Evolutionary conservation across 1,140 invertebrate species (phyloP), one percentile per base, ranked within the genome.

Genomic region (Sitophilus oryzae): DNA sequence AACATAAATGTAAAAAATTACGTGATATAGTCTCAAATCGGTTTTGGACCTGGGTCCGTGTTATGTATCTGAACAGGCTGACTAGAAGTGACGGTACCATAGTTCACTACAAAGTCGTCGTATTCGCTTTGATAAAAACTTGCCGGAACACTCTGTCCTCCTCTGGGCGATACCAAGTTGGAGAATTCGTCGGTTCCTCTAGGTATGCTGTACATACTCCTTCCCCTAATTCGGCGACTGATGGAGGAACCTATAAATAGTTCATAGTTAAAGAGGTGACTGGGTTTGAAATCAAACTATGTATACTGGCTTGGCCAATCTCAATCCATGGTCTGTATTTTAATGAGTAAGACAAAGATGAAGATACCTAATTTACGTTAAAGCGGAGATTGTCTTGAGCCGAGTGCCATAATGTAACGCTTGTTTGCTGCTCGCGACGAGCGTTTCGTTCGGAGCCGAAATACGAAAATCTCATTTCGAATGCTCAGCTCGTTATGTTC

Each of bases 211-310:
- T 87, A 88, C 65, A 79, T 81, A 46, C 78, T 81, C 49, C 84
- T 82, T 34, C 85, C 85, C 51, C 85, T 78, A 55, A 88, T 80
- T 51, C 83, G 74, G 44, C 86, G 76, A 66, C 84, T 88, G 50
- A 88, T 76, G 2, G 85, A 85, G 53, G 84, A 86, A 60, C 77
- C 79, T 79, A 61, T 54, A 62, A 59, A 53, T 11, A n/a, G 14
- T 47, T 47, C 5, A 18, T 15, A 6, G 30, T 8, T 9, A 35
- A 8, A 8, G 21, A 8, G 43, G 21, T 22, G 23, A 18, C 14
- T 14, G 5, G n/a, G n/a, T n/a, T n/a, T n/a, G n/a, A n/a, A n/a
- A n/a, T n/a, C n/a, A n/a, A n/a, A n/a, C 18, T 14, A 41, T 18
- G 8, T 41, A 6, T 8, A 18, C 5, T 14, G 38, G 5, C 11